Base-by-base conservation (phyloP, 2,888 invertebrate species). In the Elysia crispata region DNA sequence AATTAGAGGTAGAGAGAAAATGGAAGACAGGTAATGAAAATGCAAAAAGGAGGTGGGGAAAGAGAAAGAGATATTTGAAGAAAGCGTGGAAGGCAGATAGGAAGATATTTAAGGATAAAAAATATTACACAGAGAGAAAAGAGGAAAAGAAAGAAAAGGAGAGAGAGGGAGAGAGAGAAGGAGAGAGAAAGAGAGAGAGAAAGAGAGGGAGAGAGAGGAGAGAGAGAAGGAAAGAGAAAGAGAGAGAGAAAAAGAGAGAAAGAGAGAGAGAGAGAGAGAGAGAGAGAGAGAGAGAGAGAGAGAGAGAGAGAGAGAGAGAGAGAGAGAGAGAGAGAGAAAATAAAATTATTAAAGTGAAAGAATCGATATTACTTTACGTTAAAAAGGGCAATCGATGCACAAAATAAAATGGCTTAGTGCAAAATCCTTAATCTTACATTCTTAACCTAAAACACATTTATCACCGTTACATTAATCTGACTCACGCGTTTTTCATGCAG, bases 211-310 rank as follows among this genome's bases (percentile, higher is more conserved):
- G 25, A 18, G 25, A 5, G 30, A 28, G 25, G 25, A 66, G 67
- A 66, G 25, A 66, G 25, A 28, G 25, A 6, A 28, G 25, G 25
- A 66, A 18, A n/a, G 6, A 20, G 3, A 70, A 41, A 31, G 1
- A 70, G 18, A 41, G n/a, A 41, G 41, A 70, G 70, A 41, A n/a
- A 41, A 18, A 31, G 33, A 33, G n/a, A 41, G 70, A 70, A 41
- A 33, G 41, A 70, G 70, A 70, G 5, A 66, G 64, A 64, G 64
- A 64, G 64, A 64, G 64, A 64, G 64, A 64, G 64, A 64, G 64
- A 64, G 64, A 23, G 23, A 64, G 64, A 64, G 64, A n/a, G 64
- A 64, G 64, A 64, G 64, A 64, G 64, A 64, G 23, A 64, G 64
- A 64, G 64, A 64, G 23, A 64, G 64, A 64, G 23, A 64, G 23